Base-by-base conservation (phyloP, 2,888 invertebrate species). In the Dione juno region DNA sequence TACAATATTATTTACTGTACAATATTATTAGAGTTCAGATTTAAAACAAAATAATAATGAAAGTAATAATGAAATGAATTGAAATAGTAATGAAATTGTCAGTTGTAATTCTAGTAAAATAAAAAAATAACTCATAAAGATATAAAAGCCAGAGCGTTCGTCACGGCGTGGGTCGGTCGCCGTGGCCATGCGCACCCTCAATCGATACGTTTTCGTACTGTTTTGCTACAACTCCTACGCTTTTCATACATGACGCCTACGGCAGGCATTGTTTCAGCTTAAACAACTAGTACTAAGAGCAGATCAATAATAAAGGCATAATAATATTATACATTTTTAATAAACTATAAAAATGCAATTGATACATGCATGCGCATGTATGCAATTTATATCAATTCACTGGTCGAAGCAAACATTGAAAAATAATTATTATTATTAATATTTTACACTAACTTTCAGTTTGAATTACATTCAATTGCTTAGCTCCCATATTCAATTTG, bases 241-340 rank as follows among this genome's bases (percentile, higher is more conserved):
- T 35, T 59, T 54, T 59, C 59, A 14, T 59, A 43, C 43, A n/a
- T 6, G 10, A 45, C 59, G 59, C 59, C 59, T 28, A 45, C 61
- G 61, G n/a, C 28, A 45, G 43, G n/a, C 1, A 28, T 28, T n/a
- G 28, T 28, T 45, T 61, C n/a, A n/a, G 1, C 45, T 61, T 7
- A 16, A 35, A 35, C 28, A 61, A 45, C 59, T 14, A n/a, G 10
- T 11, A 28, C 2, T 11, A 13, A 11, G n/a, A 61, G 43, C 5
- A 59, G 28, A 59, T 59, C 10, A 5, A 21, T 59, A 28, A 28
- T 28, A 28, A 28, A 28, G 28, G 28, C 2, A 28, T 5, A 28
- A 28, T 28, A 28, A 28, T 28, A 28, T 28, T 28, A 28, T 28
- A 3, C 5, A 3, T 28, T n/a, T n/a, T n/a, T n/a, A n/a, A n/a